Conservation (phyloP, 2,797 vertebrate species). For the Hydrophis major region DNA sequence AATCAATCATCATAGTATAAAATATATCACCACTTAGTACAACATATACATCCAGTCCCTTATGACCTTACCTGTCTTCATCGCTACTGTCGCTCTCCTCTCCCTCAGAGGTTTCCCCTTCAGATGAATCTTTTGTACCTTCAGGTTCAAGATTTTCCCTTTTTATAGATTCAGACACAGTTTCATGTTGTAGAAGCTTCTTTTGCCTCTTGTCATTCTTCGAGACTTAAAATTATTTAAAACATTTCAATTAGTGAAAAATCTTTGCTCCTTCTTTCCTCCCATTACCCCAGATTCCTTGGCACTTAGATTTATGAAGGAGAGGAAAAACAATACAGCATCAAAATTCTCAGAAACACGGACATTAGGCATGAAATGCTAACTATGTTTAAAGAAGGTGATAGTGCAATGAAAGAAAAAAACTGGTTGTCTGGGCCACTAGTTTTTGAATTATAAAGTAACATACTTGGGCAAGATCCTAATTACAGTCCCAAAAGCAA, state of each 20-base stretch:
- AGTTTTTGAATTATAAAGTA: neutral
- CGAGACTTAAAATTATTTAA: constrained; percentile 8
- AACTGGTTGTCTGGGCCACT: neutral
- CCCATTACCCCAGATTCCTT: neutral
- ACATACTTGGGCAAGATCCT: neutral
- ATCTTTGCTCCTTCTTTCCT: neutral
- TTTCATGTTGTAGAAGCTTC: neutral
- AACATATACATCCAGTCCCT: neutral
- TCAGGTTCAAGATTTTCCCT: accelerated
- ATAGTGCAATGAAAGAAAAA: neutral
- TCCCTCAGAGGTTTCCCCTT: constrained; percentile 64
- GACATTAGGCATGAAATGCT: neutral
- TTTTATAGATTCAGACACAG: neutral
- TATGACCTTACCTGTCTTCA: constrained; percentile 76
- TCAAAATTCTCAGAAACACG: neutral
- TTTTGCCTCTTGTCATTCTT: constrained; percentile 33
- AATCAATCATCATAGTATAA: neutral
- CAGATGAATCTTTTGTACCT: neutral
- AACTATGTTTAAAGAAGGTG: neutral
- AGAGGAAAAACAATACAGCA: neutral
- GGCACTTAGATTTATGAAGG: neutral
- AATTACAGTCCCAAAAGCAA: neutral
- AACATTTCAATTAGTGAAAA: neutral
- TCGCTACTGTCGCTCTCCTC: constrained; percentile 74
- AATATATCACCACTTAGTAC: neutral